phyloP scores from a whole-genome alignment of 2,797 vertebrate species.

The Naso thynnoides region DNA sequence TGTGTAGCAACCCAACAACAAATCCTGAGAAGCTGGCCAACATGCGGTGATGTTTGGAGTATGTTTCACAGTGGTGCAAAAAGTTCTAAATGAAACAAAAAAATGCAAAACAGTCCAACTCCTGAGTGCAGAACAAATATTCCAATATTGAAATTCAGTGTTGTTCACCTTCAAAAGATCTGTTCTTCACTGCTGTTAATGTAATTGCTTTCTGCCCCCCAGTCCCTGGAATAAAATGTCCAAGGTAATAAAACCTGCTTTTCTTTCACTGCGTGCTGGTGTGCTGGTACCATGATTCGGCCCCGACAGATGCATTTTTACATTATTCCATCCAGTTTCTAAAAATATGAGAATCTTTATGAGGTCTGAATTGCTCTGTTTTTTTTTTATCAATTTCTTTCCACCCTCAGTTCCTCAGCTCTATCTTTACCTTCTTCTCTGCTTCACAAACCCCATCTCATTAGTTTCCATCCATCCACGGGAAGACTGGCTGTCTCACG shows the following conservation, averaged over 20 bases:
- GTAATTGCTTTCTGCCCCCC: constrained; percentile 69
- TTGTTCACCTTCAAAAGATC: constrained; percentile 69
- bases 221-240: constrained; percentile 64
- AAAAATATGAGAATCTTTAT: constrained; percentile 51
- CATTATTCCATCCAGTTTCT: constrained; percentile 47
- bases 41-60: constrained; percentile 20
- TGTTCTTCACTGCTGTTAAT: constrained; percentile 68
- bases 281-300: constrained; percentile 39
- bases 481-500: constrained; percentile 51
- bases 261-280: constrained; percentile 14
- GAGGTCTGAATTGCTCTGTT: constrained; percentile 50
- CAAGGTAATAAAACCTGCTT: constrained; percentile 57
- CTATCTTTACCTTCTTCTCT: constrained; percentile 37
- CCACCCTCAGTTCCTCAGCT: constrained; percentile 31
- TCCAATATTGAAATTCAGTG: constrained; percentile 61
- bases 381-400: constrained; percentile 61
- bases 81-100: constrained; percentile 36
- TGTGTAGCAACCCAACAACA: constrained; percentile 5
- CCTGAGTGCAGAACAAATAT: constrained; percentile 45
- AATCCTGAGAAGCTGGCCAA: constrained; percentile 7
- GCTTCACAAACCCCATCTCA: constrained; percentile 54
- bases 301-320: constrained; percentile 45
- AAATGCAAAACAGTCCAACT: constrained; percentile 36
- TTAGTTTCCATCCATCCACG: constrained; percentile 60
- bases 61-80: constrained; percentile 33